phyloP scores from a whole-genome alignment of 1,140 invertebrate species.

The Camponotus vicinus region DNA sequence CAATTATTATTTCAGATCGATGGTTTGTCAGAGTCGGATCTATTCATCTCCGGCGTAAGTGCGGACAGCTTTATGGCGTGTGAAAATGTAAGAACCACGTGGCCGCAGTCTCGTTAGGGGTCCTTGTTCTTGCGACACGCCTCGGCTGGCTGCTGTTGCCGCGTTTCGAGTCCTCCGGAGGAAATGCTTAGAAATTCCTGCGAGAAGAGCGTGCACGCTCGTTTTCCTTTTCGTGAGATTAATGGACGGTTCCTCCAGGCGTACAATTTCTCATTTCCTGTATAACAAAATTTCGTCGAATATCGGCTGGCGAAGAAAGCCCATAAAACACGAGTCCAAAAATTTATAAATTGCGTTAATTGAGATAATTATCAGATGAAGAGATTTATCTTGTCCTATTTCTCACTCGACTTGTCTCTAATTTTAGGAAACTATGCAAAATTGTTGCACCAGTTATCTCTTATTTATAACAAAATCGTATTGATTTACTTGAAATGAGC shows the following conservation, averaged over 20 bases:
- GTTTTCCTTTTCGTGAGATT: constrained; percentile 54
- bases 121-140: constrained; percentile 51
- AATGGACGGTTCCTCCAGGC: constrained; percentile 40
- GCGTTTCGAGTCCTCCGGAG: constrained; percentile 26
- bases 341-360: background rate
- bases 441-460: too few relatives aligned
- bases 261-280: constrained; percentile 36
- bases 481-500: too few relatives aligned
- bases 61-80: constrained; percentile 81
- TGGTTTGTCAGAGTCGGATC: constrained; percentile 21
- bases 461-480: too few relatives aligned
- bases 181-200: constrained; percentile 57
- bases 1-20: constrained; percentile 47
- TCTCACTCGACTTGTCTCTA: too few relatives aligned
- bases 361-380: background rate
- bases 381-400: too few relatives aligned
- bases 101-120: constrained; percentile 50
- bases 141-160: background rate
- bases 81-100: constrained; percentile 80
- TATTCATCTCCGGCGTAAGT: constrained; percentile 67
- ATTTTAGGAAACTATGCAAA: too few relatives aligned
- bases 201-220: constrained; percentile 1
- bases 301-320: background rate
- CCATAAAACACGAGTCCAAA: background rate
- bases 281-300: constrained; percentile 2